Evolutionary conservation across 2,113 vertebrate species (phyloP).

Genomic region (Orientallactaga bullata): DNA sequence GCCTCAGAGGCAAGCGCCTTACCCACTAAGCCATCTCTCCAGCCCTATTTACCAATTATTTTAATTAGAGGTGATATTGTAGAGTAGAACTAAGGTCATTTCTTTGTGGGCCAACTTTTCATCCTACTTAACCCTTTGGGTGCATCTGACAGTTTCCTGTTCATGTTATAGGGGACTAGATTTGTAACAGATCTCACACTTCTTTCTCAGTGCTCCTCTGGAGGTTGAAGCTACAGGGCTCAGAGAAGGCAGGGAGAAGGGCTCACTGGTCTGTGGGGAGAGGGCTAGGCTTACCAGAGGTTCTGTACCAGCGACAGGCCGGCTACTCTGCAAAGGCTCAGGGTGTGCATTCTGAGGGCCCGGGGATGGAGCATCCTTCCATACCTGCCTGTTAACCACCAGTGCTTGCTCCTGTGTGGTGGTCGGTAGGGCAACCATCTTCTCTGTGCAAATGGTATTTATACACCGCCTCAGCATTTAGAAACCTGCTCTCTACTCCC

Average conservation of each 20-base stretch:
- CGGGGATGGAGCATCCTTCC: neutral
- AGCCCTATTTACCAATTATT: neutral
- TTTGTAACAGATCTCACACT: neutral
- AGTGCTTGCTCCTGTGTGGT: fast-evolving
- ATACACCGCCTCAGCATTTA: neutral
- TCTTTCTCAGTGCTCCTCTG: neutral
- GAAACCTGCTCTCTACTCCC: neutral
- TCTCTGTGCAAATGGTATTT: neutral
- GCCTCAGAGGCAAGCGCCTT: too few relatives aligned
- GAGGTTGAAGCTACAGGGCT: neutral
- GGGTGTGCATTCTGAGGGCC: neutral
- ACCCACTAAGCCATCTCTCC: too few relatives aligned
- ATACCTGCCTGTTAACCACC: neutral
- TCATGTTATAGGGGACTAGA: neutral
- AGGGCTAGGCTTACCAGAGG: neutral
- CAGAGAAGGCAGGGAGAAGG: neutral
- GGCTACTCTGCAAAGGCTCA: neutral
- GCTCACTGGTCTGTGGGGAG: neutral
- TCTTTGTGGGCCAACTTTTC: slow-evolving; percentile 49
- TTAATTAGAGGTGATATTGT: slow-evolving; percentile 31
- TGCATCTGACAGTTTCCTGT: slow-evolving; percentile 18
- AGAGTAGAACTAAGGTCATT: slow-evolving; percentile 8
- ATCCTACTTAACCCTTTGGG: slow-evolving; percentile 48
- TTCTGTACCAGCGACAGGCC: neutral
- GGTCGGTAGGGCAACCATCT: neutral